Base-by-base conservation (phyloP, 2,888 invertebrate genomes). In the Geotrupes spiniger region DNA sequence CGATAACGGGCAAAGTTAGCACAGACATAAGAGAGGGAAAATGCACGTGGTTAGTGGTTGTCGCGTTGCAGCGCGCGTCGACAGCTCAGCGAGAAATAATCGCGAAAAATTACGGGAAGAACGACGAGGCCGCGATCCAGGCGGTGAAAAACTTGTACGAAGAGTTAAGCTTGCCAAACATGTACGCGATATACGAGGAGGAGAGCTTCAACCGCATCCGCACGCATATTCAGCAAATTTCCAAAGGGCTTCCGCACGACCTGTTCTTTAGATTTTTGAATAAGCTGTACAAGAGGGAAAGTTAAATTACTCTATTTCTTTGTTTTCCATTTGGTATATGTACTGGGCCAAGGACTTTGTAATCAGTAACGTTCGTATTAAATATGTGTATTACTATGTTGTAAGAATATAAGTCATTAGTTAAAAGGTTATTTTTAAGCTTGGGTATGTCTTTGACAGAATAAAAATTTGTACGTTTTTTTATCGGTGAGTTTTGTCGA, bases 1-100 rank as follows among this genome's bases (percentile, higher is more conserved):
- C 81, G 5, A 78, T 89, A 2, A 94, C 87, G 0, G 98, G 97
- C 4, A 99, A 97, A 76, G 76, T 82, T 27, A 92, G 94, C 26
- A 89, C 86, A 0, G 97, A 98, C 68, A 96, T 99, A 60, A 82
- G 88, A 73, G 94, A 96, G 59, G 95, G 95, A 27, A 98, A 97
- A 75, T 98, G 97, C 74, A 85, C 93, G 0, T 99, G 98, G 98
- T 75, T 96, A 25, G 84, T 90, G 1, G 91, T 95, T 1, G 87
- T 90, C 1, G 95, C 95, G 6, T 75, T 95, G 52, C 88, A 92
- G 69, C 79, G 87, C 44, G 89, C 87, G 1, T 81, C 80, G 29
- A 77, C 82, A 0, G 75, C 80, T 2, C 92, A 93, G 65, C 80
- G 79, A 54, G 78, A 83, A 63, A 75, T 89, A 17, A 80, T 92